Conservation (phyloP, 2,113 vertebrate genomes). For the Jacana jacana region DNA sequence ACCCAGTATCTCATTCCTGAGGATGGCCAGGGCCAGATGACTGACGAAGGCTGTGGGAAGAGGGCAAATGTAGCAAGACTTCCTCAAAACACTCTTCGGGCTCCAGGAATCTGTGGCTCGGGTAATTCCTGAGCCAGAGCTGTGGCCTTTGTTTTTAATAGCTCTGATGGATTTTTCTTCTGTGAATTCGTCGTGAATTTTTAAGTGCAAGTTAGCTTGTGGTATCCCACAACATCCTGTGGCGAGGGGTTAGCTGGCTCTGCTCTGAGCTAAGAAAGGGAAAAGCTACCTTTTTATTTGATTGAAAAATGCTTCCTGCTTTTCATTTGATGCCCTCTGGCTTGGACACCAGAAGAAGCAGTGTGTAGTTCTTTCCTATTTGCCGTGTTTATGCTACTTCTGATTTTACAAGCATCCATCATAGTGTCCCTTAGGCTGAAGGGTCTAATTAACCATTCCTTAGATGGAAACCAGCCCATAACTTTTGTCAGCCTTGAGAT, state of each 20-base stretch:
- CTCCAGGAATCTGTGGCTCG: constrained; percentile 45
- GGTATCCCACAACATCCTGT: constrained; percentile 53
- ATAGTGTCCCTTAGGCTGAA: neutral
- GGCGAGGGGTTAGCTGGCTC: constrained; percentile 13
- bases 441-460: neutral
- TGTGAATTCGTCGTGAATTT: constrained; percentile 26
- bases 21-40: neutral
- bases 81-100: constrained; percentile 56
- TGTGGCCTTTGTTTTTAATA: constrained; percentile 55
- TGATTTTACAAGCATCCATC: neutral
- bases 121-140: constrained; percentile 30
- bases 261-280: neutral
- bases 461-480: neutral
- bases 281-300: constrained; percentile 44
- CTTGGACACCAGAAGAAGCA: neutral
- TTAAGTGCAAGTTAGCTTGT: constrained; percentile 53
- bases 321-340: neutral
- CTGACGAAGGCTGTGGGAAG: constrained; percentile 17
- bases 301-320: neutral
- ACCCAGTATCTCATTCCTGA: neutral
- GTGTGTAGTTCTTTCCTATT: neutral
- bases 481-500: neutral
- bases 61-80: constrained; percentile 14
- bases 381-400: neutral
- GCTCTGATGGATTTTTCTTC: constrained; percentile 63